Conservation (phyloP, 2,888 invertebrate species). For the Cryptosula pallasiana region DNA sequence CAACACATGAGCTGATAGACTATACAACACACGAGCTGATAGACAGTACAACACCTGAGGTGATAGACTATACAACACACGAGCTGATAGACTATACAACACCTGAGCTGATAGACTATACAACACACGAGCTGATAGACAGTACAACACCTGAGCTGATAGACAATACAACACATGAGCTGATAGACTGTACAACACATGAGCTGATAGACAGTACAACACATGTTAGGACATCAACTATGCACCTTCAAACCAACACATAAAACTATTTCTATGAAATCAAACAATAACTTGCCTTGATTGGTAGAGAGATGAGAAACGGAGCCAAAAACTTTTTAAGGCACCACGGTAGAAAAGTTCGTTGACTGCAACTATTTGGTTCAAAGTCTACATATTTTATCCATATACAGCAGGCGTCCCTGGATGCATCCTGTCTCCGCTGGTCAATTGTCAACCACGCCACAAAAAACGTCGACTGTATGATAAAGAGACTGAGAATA, state of each 20-base stretch:
- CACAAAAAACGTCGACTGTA: constrained; percentile 73
- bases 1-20: too few species aligned
- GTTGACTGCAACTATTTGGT: constrained; percentile 59
- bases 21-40: too few species aligned
- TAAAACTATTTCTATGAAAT: not conserved
- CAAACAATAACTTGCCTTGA: constrained; percentile 57
- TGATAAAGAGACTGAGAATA: constrained; percentile 65
- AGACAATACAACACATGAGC: too few species aligned
- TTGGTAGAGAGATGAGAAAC: constrained; percentile 63
- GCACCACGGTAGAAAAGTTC: constrained; percentile 59
- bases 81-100: too few species aligned
- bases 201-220: too few species aligned
- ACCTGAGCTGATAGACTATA: too few species aligned
- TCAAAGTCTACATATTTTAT: constrained; percentile 61
- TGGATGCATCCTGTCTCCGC: constrained; percentile 28
- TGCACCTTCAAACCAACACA: not conserved
- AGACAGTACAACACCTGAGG: too few species aligned
- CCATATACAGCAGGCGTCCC: constrained; percentile 57
- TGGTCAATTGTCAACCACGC: constrained; percentile 72
- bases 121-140: too few species aligned
- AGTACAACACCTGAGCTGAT: too few species aligned
- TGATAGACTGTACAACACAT: too few species aligned
- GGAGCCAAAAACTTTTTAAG: constrained; percentile 63
- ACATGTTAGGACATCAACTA: not conserved
- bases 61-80: too few species aligned